Evolutionary conservation across 2,113 vertebrate species (phyloP).

Genomic region (Mormyrus iriodes): DNA sequence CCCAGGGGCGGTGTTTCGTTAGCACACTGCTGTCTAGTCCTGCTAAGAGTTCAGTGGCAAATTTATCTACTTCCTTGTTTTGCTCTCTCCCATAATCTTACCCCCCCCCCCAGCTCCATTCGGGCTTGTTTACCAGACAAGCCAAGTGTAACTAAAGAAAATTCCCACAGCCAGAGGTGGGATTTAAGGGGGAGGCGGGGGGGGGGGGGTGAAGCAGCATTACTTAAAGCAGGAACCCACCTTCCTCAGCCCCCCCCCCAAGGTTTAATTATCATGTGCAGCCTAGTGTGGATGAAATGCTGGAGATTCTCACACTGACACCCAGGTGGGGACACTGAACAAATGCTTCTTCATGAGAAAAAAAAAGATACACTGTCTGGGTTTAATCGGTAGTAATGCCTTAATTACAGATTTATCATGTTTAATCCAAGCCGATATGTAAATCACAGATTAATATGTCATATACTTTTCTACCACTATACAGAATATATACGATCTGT

Average conservation of each 20-base stretch:
- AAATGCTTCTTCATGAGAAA: conserved; percentile 30
- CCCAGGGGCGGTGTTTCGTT: background rate
- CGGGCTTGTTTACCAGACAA: conserved; percentile 87
- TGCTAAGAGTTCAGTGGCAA: conserved; percentile 54
- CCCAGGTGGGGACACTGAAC: conserved; percentile 42
- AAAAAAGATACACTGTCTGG: conserved; percentile 52
- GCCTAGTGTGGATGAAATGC: conserved; percentile 75
- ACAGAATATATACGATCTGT: background rate
- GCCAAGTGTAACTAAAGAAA: conserved; percentile 85
- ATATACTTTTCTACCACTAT: background rate
- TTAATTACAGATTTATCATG: conserved; percentile 51
- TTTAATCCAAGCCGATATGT: background rate
- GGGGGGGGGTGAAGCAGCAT: conserved; percentile 48
- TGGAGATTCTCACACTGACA: conserved; percentile 65
- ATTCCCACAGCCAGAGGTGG: conserved; percentile 74
- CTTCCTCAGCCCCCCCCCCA: conserved; percentile 60
- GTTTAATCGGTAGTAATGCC: conserved; percentile 60
- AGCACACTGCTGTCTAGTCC: conserved; percentile 36
- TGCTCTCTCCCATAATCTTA: conserved; percentile 46
- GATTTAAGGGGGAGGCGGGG: conserved; percentile 48
- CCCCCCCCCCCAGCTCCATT: conserved; percentile 43
- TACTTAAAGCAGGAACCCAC: conserved; percentile 73
- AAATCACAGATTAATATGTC: conserved; percentile 4
- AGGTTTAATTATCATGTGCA: conserved; percentile 84
- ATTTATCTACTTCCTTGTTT: conserved; percentile 69